Evolutionary conservation across 2,113 vertebrate species (phyloP).

Genomic region (Bambusicola thoracicus): DNA sequence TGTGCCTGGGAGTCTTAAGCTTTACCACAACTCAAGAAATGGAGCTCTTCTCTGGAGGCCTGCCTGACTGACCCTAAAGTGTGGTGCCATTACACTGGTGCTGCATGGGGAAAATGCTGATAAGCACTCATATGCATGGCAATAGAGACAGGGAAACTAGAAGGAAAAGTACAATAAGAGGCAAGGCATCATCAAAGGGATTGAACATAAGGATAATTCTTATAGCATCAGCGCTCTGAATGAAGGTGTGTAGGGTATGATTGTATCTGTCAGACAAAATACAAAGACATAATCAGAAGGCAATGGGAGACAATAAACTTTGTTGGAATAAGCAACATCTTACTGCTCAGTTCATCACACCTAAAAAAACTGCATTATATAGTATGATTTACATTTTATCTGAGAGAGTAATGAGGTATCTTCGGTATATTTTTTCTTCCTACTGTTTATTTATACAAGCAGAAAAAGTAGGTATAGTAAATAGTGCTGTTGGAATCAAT

Average conservation of each 20-base stretch:
- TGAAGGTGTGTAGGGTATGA: background rate
- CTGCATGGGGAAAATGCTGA: background rate
- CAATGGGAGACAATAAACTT: background rate
- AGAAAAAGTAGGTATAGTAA: background rate
- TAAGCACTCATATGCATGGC: background rate
- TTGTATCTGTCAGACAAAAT: background rate
- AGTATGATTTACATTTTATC: background rate
- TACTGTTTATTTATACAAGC: background rate
- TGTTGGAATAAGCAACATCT: background rate
- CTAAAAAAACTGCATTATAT: background rate
- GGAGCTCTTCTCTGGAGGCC: background rate
- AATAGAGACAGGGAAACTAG: background rate
- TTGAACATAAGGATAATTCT: background rate
- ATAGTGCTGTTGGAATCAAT: background rate
- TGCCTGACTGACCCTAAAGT: background rate
- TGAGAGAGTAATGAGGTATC: background rate
- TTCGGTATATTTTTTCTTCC: background rate
- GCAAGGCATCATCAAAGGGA: background rate
- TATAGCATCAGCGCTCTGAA: background rate
- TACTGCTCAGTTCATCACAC: background rate
- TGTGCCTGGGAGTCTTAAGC: background rate
- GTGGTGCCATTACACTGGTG: background rate
- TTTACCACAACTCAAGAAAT: background rate
- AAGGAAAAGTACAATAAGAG: background rate
- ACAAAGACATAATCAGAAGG: background rate